Base-by-base conservation (phyloP, 2,888 invertebrate species). In the Drosophila pullipes region DNA sequence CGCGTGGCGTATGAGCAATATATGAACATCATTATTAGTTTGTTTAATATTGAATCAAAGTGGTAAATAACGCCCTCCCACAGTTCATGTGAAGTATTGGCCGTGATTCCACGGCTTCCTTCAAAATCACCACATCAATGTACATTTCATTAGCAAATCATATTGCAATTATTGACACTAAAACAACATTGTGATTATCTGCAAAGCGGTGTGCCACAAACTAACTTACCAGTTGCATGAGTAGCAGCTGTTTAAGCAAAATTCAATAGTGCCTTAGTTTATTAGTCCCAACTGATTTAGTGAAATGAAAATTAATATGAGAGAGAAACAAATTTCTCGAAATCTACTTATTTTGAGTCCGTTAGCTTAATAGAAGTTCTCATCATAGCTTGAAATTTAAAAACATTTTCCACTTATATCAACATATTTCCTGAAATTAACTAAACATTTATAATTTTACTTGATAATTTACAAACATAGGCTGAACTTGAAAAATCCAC, bases 31-130 rank as follows among this genome's bases (percentile, higher is more conserved):
- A 74, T 61, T 75, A 64, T 53, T 52, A 39, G 41, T 33, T 64
- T 53, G 58, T 70, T 63, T 13, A 58, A 53, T 49, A 65, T 55
- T 61, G 22, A 69, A 57, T 60, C 30, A 69, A 44, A 61, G 28
- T 30, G 16, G 25, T 4, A 2, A 6, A 49, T 39, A 22, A 22
- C 30, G 33, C n/a, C 9, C 37, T 54, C 39, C 18, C 53, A 28
- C 25, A 22, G 11, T 11, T 47, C 37, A 30, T 49, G 62, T 69
- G 37, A 49, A 52, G 22, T 47, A 35, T 9, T 18, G 13, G 30
- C 18, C 39, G 9, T 22, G 39, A 35, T 13, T 25, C 11, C 3
- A 37, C 30, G 13, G 9, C 22, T 31, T 16, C 28, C 22, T 6
- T 31, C 18, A 16, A 13, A 44, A 25, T 9, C 13, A 16, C 22